Evolutionary conservation across 2,113 vertebrate genomes (phyloP).

Genomic region (Bubo scandiacus): DNA sequence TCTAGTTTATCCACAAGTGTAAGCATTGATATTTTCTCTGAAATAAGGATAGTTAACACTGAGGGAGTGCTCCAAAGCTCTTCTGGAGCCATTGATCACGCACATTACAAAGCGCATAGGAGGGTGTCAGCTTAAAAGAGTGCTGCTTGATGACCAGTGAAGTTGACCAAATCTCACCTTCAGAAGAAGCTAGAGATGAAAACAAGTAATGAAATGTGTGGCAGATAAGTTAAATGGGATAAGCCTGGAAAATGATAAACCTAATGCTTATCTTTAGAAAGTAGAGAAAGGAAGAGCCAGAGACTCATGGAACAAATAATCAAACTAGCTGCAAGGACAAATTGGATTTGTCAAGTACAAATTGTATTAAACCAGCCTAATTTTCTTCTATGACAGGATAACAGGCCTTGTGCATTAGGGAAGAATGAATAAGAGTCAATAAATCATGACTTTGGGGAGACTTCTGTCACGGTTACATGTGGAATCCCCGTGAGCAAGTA

Average conservation of each 20-base stretch:
- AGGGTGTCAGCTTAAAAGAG: neutral
- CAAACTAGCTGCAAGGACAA: conserved; percentile 44
- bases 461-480: neutral
- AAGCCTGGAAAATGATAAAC: conserved; percentile 15
- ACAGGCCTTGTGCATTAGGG: neutral
- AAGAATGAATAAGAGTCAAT: neutral
- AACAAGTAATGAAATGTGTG: conserved; percentile 4
- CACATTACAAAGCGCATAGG: neutral
- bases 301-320: conserved; percentile 42
- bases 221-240: neutral
- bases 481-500: neutral
- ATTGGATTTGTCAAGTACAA: conserved; percentile 57
- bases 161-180: conserved; percentile 23
- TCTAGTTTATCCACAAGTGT: neutral
- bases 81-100: neutral
- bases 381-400: conserved; percentile 37
- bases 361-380: conserved; percentile 30
- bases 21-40: neutral
- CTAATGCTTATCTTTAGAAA: conserved; percentile 20
- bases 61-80: neutral
- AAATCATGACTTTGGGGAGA: neutral
- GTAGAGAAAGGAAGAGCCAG: neutral
- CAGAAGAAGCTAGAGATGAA: neutral
- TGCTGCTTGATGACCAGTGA: neutral
- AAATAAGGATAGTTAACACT: neutral